Evolutionary conservation across 1,140 invertebrate species (phyloP).

Genomic region (Panonychus citri): DNA sequence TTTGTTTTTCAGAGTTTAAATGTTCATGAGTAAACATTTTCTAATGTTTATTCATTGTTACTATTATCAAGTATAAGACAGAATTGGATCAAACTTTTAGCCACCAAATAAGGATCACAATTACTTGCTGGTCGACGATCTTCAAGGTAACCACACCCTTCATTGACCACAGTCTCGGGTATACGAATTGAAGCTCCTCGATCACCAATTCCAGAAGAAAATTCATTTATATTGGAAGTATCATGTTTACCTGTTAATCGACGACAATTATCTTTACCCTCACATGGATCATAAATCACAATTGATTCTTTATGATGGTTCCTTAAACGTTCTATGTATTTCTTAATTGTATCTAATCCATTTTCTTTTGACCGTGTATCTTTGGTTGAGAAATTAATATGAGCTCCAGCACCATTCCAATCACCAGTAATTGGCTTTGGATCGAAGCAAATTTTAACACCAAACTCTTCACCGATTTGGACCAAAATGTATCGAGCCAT

Average conservation of each 20-base stretch:
- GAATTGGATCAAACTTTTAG: too few species aligned
- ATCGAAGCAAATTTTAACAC: constrained; percentile 61
- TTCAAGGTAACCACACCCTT: constrained; percentile 73
- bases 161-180: constrained; percentile 37
- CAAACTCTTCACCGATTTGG: constrained; percentile 70
- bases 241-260: constrained; percentile 40
- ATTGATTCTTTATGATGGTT: constrained; percentile 62
- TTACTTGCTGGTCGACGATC: constrained; percentile 80
- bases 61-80: too few species aligned
- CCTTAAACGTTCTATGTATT: constrained; percentile 43
- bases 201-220: constrained; percentile 33
- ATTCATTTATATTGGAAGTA: constrained; percentile 5
- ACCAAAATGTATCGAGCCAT: constrained; percentile 63
- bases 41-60: too few species aligned
- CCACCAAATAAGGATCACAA: constrained; percentile 72
- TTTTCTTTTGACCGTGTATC: constrained; percentile 53
- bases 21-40: too few species aligned
- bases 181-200: constrained; percentile 28
- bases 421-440: constrained; percentile 63
- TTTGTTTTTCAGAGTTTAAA: too few species aligned
- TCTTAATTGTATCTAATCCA: constrained; percentile 33
- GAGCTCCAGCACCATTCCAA: constrained; percentile 76
- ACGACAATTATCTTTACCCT: constrained; percentile 50
- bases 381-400: constrained; percentile 69
- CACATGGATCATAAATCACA: constrained; percentile 60